phyloP scores from a whole-genome alignment of 92 coral and sea anemone species.

The Bergia puertoricense region DNA sequence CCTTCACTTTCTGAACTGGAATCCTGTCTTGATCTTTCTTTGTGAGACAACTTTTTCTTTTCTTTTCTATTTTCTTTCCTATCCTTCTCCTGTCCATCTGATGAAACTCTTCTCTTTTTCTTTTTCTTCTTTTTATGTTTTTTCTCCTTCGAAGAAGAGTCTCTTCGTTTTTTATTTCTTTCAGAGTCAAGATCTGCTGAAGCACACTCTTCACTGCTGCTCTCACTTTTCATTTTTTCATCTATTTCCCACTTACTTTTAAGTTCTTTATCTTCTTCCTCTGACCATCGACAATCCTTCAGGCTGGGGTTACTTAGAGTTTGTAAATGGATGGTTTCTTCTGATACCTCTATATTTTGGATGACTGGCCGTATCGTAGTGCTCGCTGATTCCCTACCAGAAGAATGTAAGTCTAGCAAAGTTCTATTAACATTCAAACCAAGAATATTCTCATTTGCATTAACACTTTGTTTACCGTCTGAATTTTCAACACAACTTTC shows the following conservation, averaged over 20 bases:
- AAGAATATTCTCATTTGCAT: not conserved
- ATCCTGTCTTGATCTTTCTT: constrained; percentile 7
- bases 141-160: constrained; percentile 46
- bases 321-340: not conserved
- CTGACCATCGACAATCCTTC: constrained; percentile 24
- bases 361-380: no score
- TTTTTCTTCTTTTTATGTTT: constrained; percentile 53
- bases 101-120: constrained; percentile 1
- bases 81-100: not conserved
- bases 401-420: not conserved
- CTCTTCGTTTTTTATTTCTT: not conserved
- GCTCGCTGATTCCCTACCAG: not conserved
- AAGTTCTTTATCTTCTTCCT: not conserved
- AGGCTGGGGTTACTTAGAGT: not conserved
- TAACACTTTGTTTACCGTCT: not conserved
- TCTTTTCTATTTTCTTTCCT: not conserved
- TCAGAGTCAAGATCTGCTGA: constrained; percentile 7
- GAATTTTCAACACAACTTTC: not conserved
- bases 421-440: not conserved
- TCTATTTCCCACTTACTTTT: not conserved
- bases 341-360: not conserved
- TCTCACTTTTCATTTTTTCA: constrained; percentile 21
- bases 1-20: constrained; percentile 26
- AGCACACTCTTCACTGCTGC: not conserved
- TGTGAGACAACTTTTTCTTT: not conserved